Base-by-base conservation (phyloP, 37 sponge, comb jelly and placozoan genomes). In the Crambe crambe region DNA sequence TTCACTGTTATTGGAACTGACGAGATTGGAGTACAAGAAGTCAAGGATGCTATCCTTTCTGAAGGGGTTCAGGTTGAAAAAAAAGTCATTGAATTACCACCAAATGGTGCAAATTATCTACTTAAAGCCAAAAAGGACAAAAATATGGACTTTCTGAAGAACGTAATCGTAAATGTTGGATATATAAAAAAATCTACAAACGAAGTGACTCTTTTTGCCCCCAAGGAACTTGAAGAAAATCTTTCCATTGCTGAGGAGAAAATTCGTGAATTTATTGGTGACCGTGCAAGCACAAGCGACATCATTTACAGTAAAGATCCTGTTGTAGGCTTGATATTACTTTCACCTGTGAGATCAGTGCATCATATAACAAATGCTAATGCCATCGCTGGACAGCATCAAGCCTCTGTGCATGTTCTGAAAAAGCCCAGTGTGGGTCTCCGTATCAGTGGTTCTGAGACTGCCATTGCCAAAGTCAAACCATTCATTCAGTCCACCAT, bases 1-100 rank as follows among this genome's bases (percentile, higher is more conserved):
- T 86, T 86, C 66, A 21, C 22, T 6, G 59, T 86, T 2, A 73
- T 31, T 68, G 87, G 81, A 23, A 9, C 56, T 56, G 80, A 79
- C 54, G 31, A 73, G 32, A 62, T 67, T 25, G 62, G 22, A 6
- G 42, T 84, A 21, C 38, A 56, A 58, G 58, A 77, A 26, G 61
- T 84, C 2, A 54, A 69, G 57, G 31, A 67, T 20, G 36, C 41
- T 26, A 84, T 84, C 12, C n/a, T n/a, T n/a, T n/a, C n/a, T n/a
- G 21, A 54, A 47, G 56, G 56, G 10, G 35, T 31, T 65, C 32
- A 68, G 22, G 56, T 58, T 20, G 47, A 68, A 40, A 71, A 84
- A 31, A 79, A 68, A 35, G 58, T 54, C 4, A n/a, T 74, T 37
- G 10, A 22, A 0, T n/a, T 74, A 41, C 36, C 73, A 5, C 39